A percentile compares a stretch with the other conserved stretches of the same genome.
Conservation (phyloP, 1,140 invertebrate genomes). For the Scaptomyza hsui region DNA sequence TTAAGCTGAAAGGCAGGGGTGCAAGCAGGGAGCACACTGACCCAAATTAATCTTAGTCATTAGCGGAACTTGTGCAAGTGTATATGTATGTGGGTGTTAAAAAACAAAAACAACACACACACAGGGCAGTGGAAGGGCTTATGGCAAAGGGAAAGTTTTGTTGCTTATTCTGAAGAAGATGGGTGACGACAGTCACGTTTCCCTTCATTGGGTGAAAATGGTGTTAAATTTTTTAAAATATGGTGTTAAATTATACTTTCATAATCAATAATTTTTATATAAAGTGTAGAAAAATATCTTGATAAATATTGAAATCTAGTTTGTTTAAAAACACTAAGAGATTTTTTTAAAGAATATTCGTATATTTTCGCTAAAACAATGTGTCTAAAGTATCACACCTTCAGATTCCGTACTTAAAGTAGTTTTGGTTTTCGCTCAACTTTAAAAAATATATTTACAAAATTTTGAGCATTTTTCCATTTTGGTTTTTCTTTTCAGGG, state of each 20-base stretch:
- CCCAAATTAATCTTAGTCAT: constrained; percentile 82
- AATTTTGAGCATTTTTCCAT: neutral
- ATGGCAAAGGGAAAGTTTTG: too few relatives aligned
- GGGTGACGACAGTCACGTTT: constrained; percentile 37
- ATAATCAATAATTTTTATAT: neutral
- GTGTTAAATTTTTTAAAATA: too few relatives aligned
- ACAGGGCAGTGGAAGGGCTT: too few relatives aligned
- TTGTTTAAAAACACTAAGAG: too few relatives aligned
- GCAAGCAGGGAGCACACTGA: constrained; percentile 57
- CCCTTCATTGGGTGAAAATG: too few relatives aligned
- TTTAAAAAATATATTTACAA: constrained; percentile 6
- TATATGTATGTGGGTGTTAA: constrained; percentile 57
- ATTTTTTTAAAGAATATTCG: neutral
- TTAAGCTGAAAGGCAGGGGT: neutral
- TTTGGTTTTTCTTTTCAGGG: neutral
- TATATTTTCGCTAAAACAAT: neutral
- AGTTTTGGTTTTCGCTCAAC: neutral
- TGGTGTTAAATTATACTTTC: neutral
- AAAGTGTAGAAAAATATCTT: neutral
- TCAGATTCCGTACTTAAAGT: neutral
- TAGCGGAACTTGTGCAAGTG: constrained; percentile 58
- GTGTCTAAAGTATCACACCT: too few relatives aligned
- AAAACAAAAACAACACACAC: constrained; percentile 27
- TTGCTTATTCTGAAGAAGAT: neutral
- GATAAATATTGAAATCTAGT: too few relatives aligned